phyloP scores from a whole-genome alignment of 2,888 invertebrate genomes.

The Pinctada fucata region DNA sequence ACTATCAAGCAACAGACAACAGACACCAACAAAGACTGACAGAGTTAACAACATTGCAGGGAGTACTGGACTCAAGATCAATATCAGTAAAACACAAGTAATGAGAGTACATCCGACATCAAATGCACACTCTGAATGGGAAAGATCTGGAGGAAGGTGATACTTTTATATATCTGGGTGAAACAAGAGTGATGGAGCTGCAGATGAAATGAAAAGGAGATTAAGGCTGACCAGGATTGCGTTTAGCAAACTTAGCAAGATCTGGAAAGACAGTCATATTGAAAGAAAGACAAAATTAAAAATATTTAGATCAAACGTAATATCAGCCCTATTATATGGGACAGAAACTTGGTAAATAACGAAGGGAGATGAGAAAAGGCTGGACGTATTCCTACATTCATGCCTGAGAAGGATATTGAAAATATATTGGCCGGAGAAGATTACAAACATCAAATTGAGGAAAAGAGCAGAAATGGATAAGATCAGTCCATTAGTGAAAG shows the following conservation, averaged over 20 bases:
- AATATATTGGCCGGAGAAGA: constrained; percentile 1
- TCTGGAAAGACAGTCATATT: background rate
- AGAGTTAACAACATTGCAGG: background rate
- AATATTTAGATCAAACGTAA: constrained; percentile 6
- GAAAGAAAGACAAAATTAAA: constrained; percentile 7
- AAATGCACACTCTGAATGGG: background rate
- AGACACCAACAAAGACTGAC: constrained; percentile 2
- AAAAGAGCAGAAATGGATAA: constrained; percentile 3
- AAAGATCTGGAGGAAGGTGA: background rate
- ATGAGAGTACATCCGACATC: constrained; percentile 3
- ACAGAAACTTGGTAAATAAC: constrained; percentile 2
- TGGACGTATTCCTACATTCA: background rate
- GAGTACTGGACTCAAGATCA: constrained; percentile 7
- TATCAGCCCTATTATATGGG: background rate
- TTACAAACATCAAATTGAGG: background rate
- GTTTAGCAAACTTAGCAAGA: background rate
- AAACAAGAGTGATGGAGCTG: background rate
- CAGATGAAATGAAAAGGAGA: constrained; percentile 1
- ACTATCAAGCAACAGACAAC: background rate
- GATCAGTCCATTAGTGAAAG: background rate
- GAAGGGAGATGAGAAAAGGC: background rate
- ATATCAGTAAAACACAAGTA: constrained; percentile 5
- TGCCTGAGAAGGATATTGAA: background rate
- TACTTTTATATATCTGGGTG: background rate
- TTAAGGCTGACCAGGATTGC: background rate